Base-by-base conservation (phyloP, 2,797 vertebrate genomes). In the Selene dorsalis region DNA sequence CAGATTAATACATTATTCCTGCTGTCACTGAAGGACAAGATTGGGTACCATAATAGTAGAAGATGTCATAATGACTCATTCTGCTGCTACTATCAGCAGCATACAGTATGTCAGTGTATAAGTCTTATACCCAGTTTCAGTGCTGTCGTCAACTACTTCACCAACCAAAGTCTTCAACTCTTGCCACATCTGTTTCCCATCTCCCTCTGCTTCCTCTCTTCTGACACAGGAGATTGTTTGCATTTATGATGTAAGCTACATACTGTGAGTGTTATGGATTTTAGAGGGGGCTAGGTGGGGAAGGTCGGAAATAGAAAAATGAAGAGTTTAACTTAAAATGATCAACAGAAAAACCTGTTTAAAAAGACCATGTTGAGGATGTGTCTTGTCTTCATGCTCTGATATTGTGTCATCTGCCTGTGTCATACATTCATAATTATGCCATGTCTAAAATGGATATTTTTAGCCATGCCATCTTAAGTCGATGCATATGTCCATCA, bases 171-270 rank as follows among this genome's bases (percentile, higher is more conserved):
- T 79, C 67, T 75, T 53, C 45, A 60, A 78, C 41, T 30, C 18
- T 43, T 8, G 58, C 77, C 28, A 72, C 92, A 94, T 92, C 92
- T 94, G 93, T 92, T 94, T 92, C 73, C 47, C 78, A 94, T 93
- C 78, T 84, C 61, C 63, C 65, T 58, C 85, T 48, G 39, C 73
- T 91, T 89, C 58, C 82, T 89, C 76, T 82, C 47, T 39, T 84
- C 75, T 83, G 84, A 88, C 88, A 86, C 83, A 85, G 82, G 80
- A 82, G 84, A 83, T 59, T 69, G 69, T 87, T 86, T 67, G 58
- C 58, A 18, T 88, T 89, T 82, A 76, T 84, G 77, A 83, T 87
- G 80, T 82, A 65, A 81, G 83, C 83, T 82, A 9, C 78, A 83
- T 61, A 75, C 76, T 88, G 77, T 78, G 75, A 77, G 55, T 78